Percentiles rank a stretch among this genome's conserved stretches.
Conservation (phyloP, 2,113 vertebrate genomes). For the Porphyrio hochstetteri region DNA sequence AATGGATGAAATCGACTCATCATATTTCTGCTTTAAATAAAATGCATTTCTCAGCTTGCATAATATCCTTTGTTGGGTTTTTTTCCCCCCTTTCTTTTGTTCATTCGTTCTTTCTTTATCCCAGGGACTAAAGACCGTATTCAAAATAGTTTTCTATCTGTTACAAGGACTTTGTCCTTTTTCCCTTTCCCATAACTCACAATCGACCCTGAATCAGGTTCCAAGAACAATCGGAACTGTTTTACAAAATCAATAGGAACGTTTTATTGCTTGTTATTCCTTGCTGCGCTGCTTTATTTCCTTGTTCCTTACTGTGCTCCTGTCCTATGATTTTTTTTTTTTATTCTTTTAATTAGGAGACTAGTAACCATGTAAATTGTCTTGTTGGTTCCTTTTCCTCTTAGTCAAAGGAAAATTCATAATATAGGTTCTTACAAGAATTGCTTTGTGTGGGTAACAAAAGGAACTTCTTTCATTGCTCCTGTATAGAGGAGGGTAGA, state of each 20-base stretch:
- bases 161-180: background rate
- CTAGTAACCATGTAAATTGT: background rate
- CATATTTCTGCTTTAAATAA: background rate
- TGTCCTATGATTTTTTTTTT: background rate
- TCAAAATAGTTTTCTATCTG: slow-evolving; percentile 33
- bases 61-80: background rate
- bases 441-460: background rate
- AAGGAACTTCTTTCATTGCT: background rate
- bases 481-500: background rate
- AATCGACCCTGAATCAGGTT: background rate
- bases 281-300: background rate
- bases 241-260: background rate
- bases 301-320: background rate
- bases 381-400: background rate
- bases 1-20: background rate
- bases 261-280: background rate
- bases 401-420: background rate
- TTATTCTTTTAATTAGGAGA: background rate
- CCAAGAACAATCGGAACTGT: background rate
- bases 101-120: background rate
- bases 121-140: background rate
- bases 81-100: background rate
- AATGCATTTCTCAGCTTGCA: background rate
- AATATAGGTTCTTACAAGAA: background rate
- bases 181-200: slow-evolving; percentile 32